Base-by-base conservation (phyloP, 2,888 invertebrate genomes). In the Ditula angustiorana region DNA sequence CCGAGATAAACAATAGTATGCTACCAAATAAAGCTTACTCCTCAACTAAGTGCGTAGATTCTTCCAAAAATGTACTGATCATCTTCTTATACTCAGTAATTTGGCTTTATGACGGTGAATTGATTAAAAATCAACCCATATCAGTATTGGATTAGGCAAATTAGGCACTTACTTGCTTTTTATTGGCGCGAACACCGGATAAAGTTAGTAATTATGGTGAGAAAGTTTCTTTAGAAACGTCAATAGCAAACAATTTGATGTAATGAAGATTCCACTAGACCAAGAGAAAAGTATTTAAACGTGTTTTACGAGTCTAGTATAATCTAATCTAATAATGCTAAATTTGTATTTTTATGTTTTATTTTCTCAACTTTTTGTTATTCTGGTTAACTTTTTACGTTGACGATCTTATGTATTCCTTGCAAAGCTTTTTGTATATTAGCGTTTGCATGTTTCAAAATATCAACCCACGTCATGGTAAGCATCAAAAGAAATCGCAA, bases 201-300 rank as follows among this genome's bases (percentile, higher is more conserved):
- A 4, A 41, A 26, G 44, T 28, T 19, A n/a, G 19, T n/a, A 10
- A 28, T 44, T 44, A 56, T 11, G 19, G 28, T 56, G 56, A 44
- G 56, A 55, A 41, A 44, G 41, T 44, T 44, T 28, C 28, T 24
- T 19, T 24, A 33, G 30, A 46, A 46, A 21, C 33, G 46, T 5
- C n/a, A 35, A n/a, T 13, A 37, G 23, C 24, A n/a, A 10, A 10
- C 52, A 8, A 53, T 35, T 53, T 13, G 35, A 41, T 19, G 35
- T 10, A 8, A 37, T 16, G 13, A 35, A 23, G 52, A 53, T 23
- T 23, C 13, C 13, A 33, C 3, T 37, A 16, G 37, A 19, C 41
- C 8, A 5, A 16, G n/a, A n/a, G n/a, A n/a, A n/a, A n/a, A n/a
- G n/a, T n/a, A n/a, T n/a, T n/a, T n/a, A n/a, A n/a, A n/a, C n/a